Base-by-base conservation (phyloP, 2,888 invertebrate genomes). In the Pimpla rufipes region DNA sequence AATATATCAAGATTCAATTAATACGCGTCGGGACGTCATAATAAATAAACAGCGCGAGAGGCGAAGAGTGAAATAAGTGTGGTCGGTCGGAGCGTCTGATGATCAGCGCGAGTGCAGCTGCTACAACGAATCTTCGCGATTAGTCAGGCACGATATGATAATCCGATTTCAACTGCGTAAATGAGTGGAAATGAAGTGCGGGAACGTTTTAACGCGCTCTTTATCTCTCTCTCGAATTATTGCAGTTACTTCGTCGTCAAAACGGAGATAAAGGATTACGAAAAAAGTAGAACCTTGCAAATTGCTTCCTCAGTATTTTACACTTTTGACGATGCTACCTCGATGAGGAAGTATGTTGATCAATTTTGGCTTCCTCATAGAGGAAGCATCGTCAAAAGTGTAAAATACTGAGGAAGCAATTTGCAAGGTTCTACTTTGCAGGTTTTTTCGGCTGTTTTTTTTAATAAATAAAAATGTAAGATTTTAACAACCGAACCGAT, bases 91-190 rank as follows among this genome's bases (percentile, higher is more conserved):
- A n/a, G 47, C 42, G 68, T 16, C 37, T 67, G 50, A 52, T 77
- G 52, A 78, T 78, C 74, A 21, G 50, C 57, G 67, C 52, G 55
- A 70, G 42, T 74, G 78, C 79, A 75, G 79, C 82, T 79, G 82
- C 62, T 21, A 35, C 47, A 77, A 76, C 67, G 76, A 83, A 80
- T 76, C 79, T 75, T 78, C 42, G 29, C 64, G 70, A 81, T 81
- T 81, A 75, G 80, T 76, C 75, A 76, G 68, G 59, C 29, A 37
- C 68, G 55, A 70, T 66, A 52, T 52, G 81, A 81, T 87, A 83
- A 85, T 83, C 68, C 84, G 78, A 86, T 85, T 86, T 79, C 81
- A 85, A 86, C 85, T 87, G 87, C 87, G 86, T 64, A 87, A 80
- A 86, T 84, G 59, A 64, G 64, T 73, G 80, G 64, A 73, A 78